phyloP scores from a whole-genome alignment of 2,888 invertebrate species.

The Camptogramma bilineatum region DNA sequence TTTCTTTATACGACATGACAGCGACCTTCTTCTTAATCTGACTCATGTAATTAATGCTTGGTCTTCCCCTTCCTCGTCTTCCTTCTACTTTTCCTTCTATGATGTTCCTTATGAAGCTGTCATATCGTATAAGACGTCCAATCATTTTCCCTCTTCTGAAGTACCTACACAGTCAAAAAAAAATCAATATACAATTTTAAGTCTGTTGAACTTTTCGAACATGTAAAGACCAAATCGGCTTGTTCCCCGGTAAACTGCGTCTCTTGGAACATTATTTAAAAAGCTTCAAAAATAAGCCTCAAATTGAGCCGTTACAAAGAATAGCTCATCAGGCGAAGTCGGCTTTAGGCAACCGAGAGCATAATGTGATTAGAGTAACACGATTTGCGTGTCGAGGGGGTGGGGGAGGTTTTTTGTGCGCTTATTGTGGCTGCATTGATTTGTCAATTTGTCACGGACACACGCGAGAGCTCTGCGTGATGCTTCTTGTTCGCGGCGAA shows the following conservation, averaged over 20 bases:
- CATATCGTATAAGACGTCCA: no score
- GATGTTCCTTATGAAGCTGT: no score
- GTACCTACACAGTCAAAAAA: no score
- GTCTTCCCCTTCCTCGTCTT: no score
- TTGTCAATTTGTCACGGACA: conserved; percentile 43
- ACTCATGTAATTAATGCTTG: no score
- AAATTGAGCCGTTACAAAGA: conserved; percentile 55
- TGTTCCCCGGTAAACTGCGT: not conserved
- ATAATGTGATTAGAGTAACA: conserved; percentile 71
- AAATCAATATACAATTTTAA: no score
- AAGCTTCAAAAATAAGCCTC: conserved; percentile 22
- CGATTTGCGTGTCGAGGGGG: conserved; percentile 54
- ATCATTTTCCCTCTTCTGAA: no score
- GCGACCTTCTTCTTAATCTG: no score
- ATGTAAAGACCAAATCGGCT: not conserved
- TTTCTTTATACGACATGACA: no score
- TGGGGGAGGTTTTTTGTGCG: conserved; percentile 42
- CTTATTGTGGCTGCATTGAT: conserved; percentile 46
- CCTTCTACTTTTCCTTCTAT: no score
- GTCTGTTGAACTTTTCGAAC: not conserved
- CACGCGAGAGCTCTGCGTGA: conserved; percentile 1
- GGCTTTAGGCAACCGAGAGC: conserved; percentile 56
- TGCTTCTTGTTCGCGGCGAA: not conserved
- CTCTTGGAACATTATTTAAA: conserved; percentile 10
- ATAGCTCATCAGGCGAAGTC: conserved; percentile 74